phyloP scores from a whole-genome alignment of 2,113 vertebrate genomes.

The Plecturocebus donacophilus region DNA sequence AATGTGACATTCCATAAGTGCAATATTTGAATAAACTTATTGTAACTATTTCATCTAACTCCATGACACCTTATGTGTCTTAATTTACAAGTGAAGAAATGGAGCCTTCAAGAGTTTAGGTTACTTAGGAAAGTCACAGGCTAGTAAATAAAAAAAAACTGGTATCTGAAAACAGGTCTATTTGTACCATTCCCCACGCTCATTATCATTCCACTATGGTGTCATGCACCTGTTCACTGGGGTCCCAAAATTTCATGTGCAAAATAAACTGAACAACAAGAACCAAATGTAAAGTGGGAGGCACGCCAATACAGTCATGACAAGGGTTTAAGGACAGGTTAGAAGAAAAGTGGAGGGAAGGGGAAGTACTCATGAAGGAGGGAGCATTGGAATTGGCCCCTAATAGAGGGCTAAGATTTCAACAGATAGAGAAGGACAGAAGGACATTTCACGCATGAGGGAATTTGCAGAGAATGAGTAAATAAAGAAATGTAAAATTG shows the following conservation, averaged over 20 bases:
- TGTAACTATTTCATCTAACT: neutral
- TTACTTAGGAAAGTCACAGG: neutral
- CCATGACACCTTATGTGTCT: neutral
- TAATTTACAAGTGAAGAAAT: neutral
- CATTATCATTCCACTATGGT: neutral
- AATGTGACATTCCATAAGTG: neutral
- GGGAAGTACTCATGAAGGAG: neutral
- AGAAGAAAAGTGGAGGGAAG: neutral
- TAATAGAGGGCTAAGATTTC: neutral
- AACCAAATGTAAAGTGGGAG: neutral
- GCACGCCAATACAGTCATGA: neutral
- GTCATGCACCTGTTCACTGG: neutral
- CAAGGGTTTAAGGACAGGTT: neutral
- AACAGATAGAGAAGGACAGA: neutral
- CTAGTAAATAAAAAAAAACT: neutral
- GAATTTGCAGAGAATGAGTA: neutral
- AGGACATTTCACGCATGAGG: neutral
- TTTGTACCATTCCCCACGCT: neutral
- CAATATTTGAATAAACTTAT: neutral
- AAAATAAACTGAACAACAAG: neutral
- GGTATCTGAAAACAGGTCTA: neutral
- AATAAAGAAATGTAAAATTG: neutral
- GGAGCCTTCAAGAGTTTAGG: neutral
- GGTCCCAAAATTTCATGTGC: neutral
- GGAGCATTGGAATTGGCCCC: neutral